Base-by-base conservation (phyloP, 2,888 invertebrate species). In the Pseudococcus longispinus region DNA sequence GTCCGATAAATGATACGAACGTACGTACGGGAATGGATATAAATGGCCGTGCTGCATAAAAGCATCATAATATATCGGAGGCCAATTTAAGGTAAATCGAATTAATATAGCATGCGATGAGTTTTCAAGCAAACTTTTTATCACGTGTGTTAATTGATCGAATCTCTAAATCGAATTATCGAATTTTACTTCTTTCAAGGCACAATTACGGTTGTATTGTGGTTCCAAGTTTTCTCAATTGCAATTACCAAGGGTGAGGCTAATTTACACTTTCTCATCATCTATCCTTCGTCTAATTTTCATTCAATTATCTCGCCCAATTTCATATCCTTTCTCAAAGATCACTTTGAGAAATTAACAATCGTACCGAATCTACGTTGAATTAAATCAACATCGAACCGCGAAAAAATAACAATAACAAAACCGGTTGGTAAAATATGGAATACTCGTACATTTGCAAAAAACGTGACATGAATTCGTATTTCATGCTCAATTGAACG, bases 31-130 rank as follows among this genome's bases (percentile, higher is more conserved):
- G 26, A 20, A 26, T 23, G 70, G 70, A 29, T 70, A 70, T 4
- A 70, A 70, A 70, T 70, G 29, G 37, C 6, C 18, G 37, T 74
- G 74, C 37, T 37, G 11, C 37, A 74, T 37, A 37, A 74, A 74
- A 74, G 74, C 74, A 74, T 74, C 74, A 37, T 74, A 74, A 74
- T 37, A 74, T 37, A 74, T 74, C 74, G n/a, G 74, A 74, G 74
- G 74, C 74, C 74, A 74, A 74, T 74, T 74, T 74, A 15, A 74
- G 74, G 74, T 74, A 74, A 74, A 74, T 37, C 74, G n/a, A 74
- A 74, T 70, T 70, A 70, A 70, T 70, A 70, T 29, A 15, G 29
- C 70, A 29, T 74, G 13, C 70, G 70, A 29, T 70, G 44, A 46
- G 44, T 5, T 37, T 37, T 37, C 44, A 15, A 13, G 15, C 15